Conservation (phyloP, 2,113 vertebrate genomes). For the Capreolus pygargus region DNA sequence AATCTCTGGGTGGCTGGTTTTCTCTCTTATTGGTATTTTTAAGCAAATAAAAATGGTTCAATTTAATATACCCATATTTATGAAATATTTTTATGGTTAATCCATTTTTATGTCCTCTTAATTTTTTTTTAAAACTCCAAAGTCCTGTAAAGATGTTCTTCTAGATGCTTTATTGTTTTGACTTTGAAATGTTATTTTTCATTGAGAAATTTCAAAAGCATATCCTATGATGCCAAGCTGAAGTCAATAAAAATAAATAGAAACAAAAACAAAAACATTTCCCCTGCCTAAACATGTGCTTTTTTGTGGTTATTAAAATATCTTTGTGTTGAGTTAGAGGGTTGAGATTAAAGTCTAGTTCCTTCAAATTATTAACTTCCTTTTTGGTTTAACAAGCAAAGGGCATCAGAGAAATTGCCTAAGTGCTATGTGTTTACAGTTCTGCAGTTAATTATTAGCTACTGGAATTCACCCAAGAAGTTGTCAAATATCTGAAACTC, state of each 20-base stretch:
- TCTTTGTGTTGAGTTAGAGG: not conserved
- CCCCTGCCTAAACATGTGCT: not conserved
- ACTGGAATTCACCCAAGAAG: conserved; percentile 2
- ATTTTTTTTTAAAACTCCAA: not conserved
- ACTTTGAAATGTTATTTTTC: conserved; percentile 20
- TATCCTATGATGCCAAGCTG: not conserved
- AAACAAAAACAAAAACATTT: not conserved
- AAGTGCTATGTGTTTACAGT: not conserved
- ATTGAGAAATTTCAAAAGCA: not conserved
- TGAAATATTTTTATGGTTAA: not conserved
- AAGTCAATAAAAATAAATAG: not conserved
- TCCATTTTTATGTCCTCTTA: not conserved
- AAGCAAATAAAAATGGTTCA: not conserved
- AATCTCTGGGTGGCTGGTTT: not conserved
- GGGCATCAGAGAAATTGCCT: not conserved
- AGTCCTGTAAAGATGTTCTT: not conserved
- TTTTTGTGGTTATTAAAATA: not conserved
- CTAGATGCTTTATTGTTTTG: not conserved
- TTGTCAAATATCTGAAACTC: conserved; percentile 43
- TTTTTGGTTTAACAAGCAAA: conserved; percentile 6
- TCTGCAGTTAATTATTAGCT: not conserved
- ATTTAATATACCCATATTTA: not conserved
- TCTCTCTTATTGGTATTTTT: not conserved
- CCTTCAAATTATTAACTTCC: conserved; percentile 39
- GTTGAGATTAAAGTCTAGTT: conserved; percentile 15